Conservation (phyloP, 1,140 invertebrate genomes). For the Drosophila grimshawi region DNA sequence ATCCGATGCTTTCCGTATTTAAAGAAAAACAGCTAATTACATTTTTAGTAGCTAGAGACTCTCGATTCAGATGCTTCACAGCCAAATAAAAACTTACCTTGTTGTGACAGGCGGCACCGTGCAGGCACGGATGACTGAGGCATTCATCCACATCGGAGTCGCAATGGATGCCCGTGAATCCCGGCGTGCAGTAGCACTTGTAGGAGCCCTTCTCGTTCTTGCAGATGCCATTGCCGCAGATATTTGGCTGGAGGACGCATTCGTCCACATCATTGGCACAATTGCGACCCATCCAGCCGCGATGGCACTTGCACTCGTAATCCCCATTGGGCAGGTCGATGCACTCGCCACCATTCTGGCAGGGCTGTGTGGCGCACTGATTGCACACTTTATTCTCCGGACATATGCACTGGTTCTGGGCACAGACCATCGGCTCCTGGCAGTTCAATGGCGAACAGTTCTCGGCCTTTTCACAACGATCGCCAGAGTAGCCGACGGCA, state of each 20-base stretch:
- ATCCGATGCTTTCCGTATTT: conserved; percentile 85
- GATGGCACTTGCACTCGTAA: conserved; percentile 91
- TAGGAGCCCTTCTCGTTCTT: conserved; percentile 91
- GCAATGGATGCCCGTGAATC: conserved; percentile 93
- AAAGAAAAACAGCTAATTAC: conserved; percentile 84
- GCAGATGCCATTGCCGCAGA: conserved; percentile 94
- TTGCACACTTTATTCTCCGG: conserved; percentile 80
- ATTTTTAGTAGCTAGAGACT: conserved; percentile 68
- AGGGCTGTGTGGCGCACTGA: conserved; percentile 87
- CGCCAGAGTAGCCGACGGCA: conserved; percentile 90
- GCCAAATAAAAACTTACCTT: conserved; percentile 71
- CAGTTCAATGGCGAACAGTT: conserved; percentile 86
- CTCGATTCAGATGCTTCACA: not conserved
- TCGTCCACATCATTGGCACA: conserved; percentile 93
- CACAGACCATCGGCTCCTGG: conserved; percentile 87
- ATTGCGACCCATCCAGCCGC: conserved; percentile 89
- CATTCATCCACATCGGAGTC: conserved; percentile 95
- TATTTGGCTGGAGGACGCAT: conserved; percentile 87
- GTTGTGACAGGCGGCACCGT: conserved; percentile 94
- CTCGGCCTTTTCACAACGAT: conserved; percentile 90
- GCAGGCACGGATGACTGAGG: conserved; percentile 93
- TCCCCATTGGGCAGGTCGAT: conserved; percentile 85
- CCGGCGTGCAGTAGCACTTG: conserved; percentile 93
- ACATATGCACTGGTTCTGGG: conserved; percentile 87
- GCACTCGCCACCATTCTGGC: conserved; percentile 89